Conservation (phyloP, 2,888 invertebrate species). For the Odontothrips loti region DNA sequence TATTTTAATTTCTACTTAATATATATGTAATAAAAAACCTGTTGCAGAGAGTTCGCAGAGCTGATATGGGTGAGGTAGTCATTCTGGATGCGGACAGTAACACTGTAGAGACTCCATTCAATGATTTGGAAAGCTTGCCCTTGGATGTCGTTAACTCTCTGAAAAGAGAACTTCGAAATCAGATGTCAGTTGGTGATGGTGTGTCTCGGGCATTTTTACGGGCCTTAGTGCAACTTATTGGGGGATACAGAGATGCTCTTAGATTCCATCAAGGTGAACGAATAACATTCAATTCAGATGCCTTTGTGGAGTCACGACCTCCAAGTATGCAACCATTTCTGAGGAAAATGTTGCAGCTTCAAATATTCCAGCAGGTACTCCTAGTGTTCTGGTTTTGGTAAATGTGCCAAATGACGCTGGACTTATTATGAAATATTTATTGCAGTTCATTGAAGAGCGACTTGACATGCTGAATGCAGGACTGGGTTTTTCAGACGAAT, state of each 20-base stretch:
- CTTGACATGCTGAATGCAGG: conserved; percentile 90
- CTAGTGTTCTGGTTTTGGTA: background rate
- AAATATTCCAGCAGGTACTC: conserved; percentile 86
- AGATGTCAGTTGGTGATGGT: conserved; percentile 81
- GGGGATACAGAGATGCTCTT: conserved; percentile 88
- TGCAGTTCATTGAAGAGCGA: conserved; percentile 90
- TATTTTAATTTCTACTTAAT: conserved; percentile 31
- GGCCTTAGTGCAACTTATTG: conserved; percentile 88
- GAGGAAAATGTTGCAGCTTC: conserved; percentile 82
- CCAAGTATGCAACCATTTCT: conserved; percentile 82
- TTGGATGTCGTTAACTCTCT: conserved; percentile 75
- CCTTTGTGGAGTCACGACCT: conserved; percentile 83
- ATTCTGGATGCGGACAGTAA: conserved; percentile 90
- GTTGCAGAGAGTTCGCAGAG: conserved; percentile 65
- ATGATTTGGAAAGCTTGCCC: conserved; percentile 86
- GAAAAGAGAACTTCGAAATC: conserved; percentile 69
- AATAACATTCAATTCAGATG: conserved; percentile 81
- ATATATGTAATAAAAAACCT: background rate
- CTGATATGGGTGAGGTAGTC: conserved; percentile 91
- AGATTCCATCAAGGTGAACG: conserved; percentile 64
- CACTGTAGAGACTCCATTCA: conserved; percentile 78
- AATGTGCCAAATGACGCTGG: background rate
- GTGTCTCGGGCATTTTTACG: conserved; percentile 88
- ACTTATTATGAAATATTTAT: conserved; percentile 33
- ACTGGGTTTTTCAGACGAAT: conserved; percentile 87